A percentile compares a stretch with the other conserved stretches of the same genome.
These are phyloP conservation scores for Cactoblastis cactorum DNA, from an alignment of 2,888 invertebrate species.

Conservation along the genomic window DNA sequence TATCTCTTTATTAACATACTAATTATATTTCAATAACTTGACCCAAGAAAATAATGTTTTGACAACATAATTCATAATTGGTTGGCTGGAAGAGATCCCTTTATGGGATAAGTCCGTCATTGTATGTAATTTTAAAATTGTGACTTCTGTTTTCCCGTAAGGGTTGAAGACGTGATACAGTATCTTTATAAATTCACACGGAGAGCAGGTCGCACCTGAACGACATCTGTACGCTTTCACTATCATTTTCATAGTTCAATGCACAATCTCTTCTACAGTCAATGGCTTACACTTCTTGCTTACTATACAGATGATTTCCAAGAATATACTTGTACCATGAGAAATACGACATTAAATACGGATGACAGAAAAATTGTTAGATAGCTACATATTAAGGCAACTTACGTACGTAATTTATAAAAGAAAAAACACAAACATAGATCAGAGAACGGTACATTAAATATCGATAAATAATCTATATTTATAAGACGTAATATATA, in stretches of 20 bases:
- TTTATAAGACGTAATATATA: neutral
- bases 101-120: no score
- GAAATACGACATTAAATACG: conserved; percentile 1
- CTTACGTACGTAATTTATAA: conserved; percentile 3
- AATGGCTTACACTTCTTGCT: conserved; percentile 26
- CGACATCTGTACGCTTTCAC: conserved; percentile 30
- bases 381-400: no score
- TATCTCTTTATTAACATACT: no score
- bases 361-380: conserved; percentile 9
- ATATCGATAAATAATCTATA: no score
- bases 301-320: conserved; percentile 17
- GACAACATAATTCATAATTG: no score
- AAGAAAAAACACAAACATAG: conserved; percentile 2
- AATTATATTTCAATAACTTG: no score
- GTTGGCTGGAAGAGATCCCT: no score
- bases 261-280: conserved; percentile 38
- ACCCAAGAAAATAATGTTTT: no score
- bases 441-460: no score
- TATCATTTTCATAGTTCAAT: conserved; percentile 37
- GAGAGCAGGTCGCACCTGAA: conserved; percentile 7
- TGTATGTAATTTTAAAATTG: no score
- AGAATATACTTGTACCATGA: conserved; percentile 13
- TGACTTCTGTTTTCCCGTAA: no score
- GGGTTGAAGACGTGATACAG: no score
- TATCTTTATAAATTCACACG: neutral